A percentile compares a stretch with the other conserved stretches of the same genome.
phyloP scores from a whole-genome alignment of 2,888 invertebrate species.

The Alloscopus bannaensis region DNA sequence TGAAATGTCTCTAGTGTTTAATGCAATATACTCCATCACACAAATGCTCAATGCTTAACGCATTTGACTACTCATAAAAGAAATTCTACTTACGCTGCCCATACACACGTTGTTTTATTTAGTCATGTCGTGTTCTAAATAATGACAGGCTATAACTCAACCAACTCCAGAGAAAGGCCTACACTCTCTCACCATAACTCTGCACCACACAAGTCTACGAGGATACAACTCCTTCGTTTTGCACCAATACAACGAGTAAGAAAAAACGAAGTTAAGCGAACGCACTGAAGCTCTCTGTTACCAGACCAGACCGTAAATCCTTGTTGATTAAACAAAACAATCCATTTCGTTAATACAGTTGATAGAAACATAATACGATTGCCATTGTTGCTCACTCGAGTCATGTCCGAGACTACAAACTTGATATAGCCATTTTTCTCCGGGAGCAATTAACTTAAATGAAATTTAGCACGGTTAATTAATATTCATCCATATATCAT shows the following conservation, averaged over 20 bases:
- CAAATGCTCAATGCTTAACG: neutral
- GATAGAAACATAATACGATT: neutral
- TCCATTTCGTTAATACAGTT: neutral
- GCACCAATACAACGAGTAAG: too few relatives aligned
- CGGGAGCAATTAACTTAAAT: slow-evolving; percentile 55
- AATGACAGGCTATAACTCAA: slow-evolving; percentile 44
- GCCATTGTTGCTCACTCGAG: neutral
- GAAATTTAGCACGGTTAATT: slow-evolving; percentile 59
- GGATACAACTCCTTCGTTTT: too few relatives aligned
- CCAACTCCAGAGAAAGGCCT: slow-evolving; percentile 24
- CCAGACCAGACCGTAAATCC: slow-evolving; percentile 46
- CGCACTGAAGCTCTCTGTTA: neutral
- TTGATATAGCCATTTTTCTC: slow-evolving; percentile 60
- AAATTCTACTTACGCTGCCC: neutral
- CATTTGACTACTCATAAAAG: too few relatives aligned
- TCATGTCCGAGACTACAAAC: slow-evolving; percentile 8
- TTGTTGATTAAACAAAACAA: slow-evolving; percentile 52
- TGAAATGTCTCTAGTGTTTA: neutral
- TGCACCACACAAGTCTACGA: too few relatives aligned
- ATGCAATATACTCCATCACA: neutral
- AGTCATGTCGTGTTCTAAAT: slow-evolving; percentile 26
- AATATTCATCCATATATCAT: slow-evolving; percentile 55
- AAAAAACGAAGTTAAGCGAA: neutral
- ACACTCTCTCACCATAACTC: neutral
- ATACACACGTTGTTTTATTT: neutral